Evolutionary conservation across 2,888 invertebrate genomes (phyloP).

Genomic region (Drosophila greeni): DNA sequence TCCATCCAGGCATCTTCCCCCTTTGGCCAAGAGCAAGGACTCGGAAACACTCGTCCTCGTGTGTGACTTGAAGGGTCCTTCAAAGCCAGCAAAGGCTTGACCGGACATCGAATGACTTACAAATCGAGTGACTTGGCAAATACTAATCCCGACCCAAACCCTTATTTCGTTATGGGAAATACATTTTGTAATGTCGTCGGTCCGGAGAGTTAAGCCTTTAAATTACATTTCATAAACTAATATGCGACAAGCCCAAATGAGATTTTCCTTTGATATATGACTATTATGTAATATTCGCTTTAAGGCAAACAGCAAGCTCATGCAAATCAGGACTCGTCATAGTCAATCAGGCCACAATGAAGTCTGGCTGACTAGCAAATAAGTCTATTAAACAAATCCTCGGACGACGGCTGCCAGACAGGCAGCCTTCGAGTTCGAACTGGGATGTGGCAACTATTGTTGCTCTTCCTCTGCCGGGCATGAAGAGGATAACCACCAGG

Average conservation of each 20-base stretch:
- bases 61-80: conserved; percentile 25
- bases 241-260: conserved; percentile 3
- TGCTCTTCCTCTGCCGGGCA: conserved; percentile 34
- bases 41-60: conserved; percentile 24
- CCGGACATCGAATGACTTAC: conserved; percentile 24
- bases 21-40: conserved; percentile 15
- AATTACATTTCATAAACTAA: conserved; percentile 27
- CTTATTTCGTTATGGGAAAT: conserved; percentile 19
- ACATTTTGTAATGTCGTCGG: conserved; percentile 1
- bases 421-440: neutral
- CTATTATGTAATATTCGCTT: conserved; percentile 13
- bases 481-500: conserved; percentile 37
- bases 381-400: conserved; percentile 53
- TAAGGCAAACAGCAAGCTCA: conserved; percentile 9
- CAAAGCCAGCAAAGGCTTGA: conserved; percentile 1
- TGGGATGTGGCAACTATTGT: conserved; percentile 43
- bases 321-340: conserved; percentile 56
- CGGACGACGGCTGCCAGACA: conserved; percentile 11
- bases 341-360: conserved; percentile 60
- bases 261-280: conserved; percentile 22
- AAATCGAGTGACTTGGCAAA: conserved; percentile 18
- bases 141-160: conserved; percentile 7
- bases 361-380: conserved; percentile 37
- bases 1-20: conserved; percentile 9
- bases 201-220: conserved; percentile 27